These are phyloP conservation scores for Thera obeliscata DNA, from an alignment of 2,888 invertebrate genomes.

Conservation along the genomic window DNA sequence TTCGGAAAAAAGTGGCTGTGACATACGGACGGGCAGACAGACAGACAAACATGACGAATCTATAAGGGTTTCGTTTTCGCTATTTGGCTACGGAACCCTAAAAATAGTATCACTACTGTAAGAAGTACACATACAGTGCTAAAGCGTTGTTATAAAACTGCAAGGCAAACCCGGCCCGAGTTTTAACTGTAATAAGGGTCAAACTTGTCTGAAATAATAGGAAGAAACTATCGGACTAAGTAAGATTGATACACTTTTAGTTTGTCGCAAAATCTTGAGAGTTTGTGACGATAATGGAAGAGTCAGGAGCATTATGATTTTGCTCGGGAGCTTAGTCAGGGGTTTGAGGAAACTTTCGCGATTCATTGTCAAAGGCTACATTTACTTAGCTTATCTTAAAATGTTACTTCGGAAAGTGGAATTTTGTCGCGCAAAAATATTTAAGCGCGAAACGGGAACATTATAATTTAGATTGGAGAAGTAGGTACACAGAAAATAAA, in stretches of 20 bases:
- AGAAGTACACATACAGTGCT: slow-evolving; percentile 2
- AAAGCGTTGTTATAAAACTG: slow-evolving; percentile 38
- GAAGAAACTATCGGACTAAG: slow-evolving; percentile 41
- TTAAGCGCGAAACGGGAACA: neutral
- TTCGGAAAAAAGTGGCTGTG: too few species aligned
- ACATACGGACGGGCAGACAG: too few species aligned
- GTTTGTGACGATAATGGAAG: slow-evolving; percentile 30
- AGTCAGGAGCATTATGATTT: slow-evolving; percentile 25
- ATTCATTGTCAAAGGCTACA: slow-evolving; percentile 17
- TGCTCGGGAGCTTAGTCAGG: slow-evolving; percentile 24
- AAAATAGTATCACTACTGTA: slow-evolving; percentile 6
- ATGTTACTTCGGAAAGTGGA: neutral
- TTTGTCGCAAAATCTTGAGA: slow-evolving; percentile 35
- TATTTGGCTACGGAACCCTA: too few species aligned
- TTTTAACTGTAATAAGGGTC: slow-evolving; percentile 40
- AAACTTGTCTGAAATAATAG: slow-evolving; percentile 34
- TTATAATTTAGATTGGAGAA: too few species aligned
- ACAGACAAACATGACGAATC: too few species aligned
- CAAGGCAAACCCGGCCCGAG: slow-evolving; percentile 33
- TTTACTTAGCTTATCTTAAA: slow-evolving; percentile 9
- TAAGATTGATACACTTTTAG: slow-evolving; percentile 44
- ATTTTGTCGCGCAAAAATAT: neutral
- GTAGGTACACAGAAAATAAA: too few species aligned
- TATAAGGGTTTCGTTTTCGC: too few species aligned
- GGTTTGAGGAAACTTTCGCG: slow-evolving; percentile 19